These are phyloP conservation scores for Coryphaenoides rupestris DNA, from an alignment of 2,113 vertebrate species.

Conservation along the genomic window DNA sequence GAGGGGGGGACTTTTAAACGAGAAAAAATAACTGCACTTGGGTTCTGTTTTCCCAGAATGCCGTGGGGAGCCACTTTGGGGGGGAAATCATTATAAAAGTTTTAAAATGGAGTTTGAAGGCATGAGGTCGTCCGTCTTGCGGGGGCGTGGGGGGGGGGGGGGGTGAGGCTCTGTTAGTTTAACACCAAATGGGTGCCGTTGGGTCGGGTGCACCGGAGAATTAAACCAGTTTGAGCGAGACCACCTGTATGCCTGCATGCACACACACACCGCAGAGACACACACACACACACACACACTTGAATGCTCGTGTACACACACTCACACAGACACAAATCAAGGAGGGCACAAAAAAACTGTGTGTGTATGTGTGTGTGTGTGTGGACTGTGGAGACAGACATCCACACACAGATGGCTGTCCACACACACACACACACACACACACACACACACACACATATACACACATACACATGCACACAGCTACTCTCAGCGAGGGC, in stretches of 20 bases:
- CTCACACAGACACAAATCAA: constrained; percentile 2
- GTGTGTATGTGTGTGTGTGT: too few species aligned
- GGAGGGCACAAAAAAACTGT: too few species aligned
- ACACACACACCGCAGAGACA: not conserved
- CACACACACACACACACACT: not conserved
- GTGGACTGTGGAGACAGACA: not conserved
- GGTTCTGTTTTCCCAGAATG: constrained; percentile 17
- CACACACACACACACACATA: constrained; percentile 7
- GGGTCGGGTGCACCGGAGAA: constrained; percentile 39
- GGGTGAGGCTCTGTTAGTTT: constrained; percentile 56
- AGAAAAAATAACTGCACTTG: not conserved
- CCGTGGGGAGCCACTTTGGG: constrained; percentile 26
- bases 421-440: not conserved
- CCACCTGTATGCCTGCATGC: constrained; percentile 37
- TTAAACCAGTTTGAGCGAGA: constrained; percentile 45
- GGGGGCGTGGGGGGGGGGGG: too few species aligned
- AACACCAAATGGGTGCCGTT: constrained; percentile 58
- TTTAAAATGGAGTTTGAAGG: constrained; percentile 48
- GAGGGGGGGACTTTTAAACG: too few species aligned
- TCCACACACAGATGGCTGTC: constrained; percentile 1
- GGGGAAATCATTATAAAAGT: constrained; percentile 50
- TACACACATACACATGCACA: constrained; percentile 15
- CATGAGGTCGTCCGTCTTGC: constrained; percentile 46
- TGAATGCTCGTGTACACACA: not conserved
- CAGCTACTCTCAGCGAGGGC: not conserved